phyloP scores from a whole-genome alignment of 2,888 invertebrate genomes.

The Rhagophthalmus giganteus region DNA sequence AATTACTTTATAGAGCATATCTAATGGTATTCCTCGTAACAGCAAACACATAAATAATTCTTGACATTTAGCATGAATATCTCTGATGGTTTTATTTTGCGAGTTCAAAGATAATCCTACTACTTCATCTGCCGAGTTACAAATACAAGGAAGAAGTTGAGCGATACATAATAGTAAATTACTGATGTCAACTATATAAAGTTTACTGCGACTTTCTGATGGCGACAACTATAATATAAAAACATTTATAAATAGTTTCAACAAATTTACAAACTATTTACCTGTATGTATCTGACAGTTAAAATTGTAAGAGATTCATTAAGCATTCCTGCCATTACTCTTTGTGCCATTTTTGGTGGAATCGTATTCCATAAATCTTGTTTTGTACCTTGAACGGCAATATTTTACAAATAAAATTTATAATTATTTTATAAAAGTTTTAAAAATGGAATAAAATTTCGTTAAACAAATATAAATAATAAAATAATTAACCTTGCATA shows the following conservation, averaged over 20 bases:
- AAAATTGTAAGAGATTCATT: conserved; percentile 83
- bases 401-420: not conserved
- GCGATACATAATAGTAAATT: conserved; percentile 77
- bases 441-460: not conserved
- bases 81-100: conserved; percentile 72
- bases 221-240: conserved; percentile 64
- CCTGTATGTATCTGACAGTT: conserved; percentile 79
- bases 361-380: conserved; percentile 85
- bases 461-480: too few species aligned
- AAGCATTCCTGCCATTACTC: conserved; percentile 82
- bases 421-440: not conserved
- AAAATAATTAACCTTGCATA: conserved; percentile 72
- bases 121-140: conserved; percentile 64
- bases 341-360: conserved; percentile 85
- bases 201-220: conserved; percentile 60
- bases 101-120: conserved; percentile 63
- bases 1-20: conserved; percentile 73
- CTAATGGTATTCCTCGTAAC: conserved; percentile 73
- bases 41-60: conserved; percentile 75
- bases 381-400: conserved; percentile 63
- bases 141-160: conserved; percentile 72
- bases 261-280: conserved; percentile 46
- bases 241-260: conserved; percentile 3
- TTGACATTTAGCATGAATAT: conserved; percentile 81
- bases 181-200: conserved; percentile 72